Evolutionary conservation across 30 jellyfish, hydroid and myxozoan genomes (phyloP), one percentile per base, ranked within the genome.

Genomic region (Chironex yamaguchii): DNA sequence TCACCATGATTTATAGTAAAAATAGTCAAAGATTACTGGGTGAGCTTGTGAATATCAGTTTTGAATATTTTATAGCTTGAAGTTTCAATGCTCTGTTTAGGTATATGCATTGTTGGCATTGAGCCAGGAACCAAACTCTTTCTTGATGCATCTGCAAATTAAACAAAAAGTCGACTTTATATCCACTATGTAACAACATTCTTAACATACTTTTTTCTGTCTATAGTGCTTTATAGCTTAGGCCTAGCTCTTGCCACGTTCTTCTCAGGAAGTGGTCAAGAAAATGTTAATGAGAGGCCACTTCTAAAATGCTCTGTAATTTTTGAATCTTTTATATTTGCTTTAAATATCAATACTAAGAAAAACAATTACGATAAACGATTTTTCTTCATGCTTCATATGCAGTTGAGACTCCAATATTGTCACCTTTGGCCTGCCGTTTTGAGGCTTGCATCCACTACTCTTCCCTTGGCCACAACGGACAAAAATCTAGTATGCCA

Each of bases 121-220:
- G 89, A 52, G 89, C 89, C 89, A 28, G 89, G 89, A 30, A 76
- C 79, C 89, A 76, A 53, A 76, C 65, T 27, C 48, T 76, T 76
- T 34, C 79, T 76, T 27, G 89, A 76, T 23, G 64, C 79, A 76
- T 76, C 89, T 76, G 76, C 11, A 76, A 58, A 34, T 71, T n/a
- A n/a, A n/a, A n/a, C n/a, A n/a, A n/a, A n/a, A n/a, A n/a, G n/a
- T n/a, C n/a, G n/a, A n/a, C n/a, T n/a, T n/a, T n/a, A n/a, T n/a
- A n/a, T n/a, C n/a, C n/a, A n/a, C n/a, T n/a, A n/a, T n/a, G n/a
- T n/a, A n/a, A n/a, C n/a, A n/a, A n/a, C n/a, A n/a, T n/a, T n/a
- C n/a, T n/a, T n/a, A n/a, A n/a, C n/a, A n/a, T n/a, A n/a, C n/a
- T n/a, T n/a, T n/a, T n/a, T n/a, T n/a, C n/a, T n/a, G n/a, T n/a